Percentiles rank a stretch among this genome's conserved stretches.
phyloP scores from a whole-genome alignment of 2,113 vertebrate genomes.

The Thoracochromis brauschi region DNA sequence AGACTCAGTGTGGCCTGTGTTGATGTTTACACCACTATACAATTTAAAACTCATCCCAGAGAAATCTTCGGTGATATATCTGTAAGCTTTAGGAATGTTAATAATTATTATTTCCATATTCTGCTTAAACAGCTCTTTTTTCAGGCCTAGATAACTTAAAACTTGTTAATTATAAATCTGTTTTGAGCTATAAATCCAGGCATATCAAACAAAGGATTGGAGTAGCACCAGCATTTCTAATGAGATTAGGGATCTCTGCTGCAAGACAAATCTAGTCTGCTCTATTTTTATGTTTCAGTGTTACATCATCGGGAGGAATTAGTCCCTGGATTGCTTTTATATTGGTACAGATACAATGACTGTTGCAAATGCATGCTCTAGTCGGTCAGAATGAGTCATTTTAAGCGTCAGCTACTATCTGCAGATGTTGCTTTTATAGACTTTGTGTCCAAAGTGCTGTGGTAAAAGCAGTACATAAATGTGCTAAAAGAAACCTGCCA shows the following conservation, averaged over 20 bases:
- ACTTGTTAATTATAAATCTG: neutral
- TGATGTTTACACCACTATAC: neutral
- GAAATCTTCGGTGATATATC: neutral
- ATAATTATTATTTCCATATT: neutral
- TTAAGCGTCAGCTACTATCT: neutral
- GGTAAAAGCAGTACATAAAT: neutral
- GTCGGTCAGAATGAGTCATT: neutral
- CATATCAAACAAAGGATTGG: slow-evolving; percentile 32
- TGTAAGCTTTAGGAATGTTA: neutral
- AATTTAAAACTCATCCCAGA: slow-evolving; percentile 1
- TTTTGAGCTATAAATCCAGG: slow-evolving; percentile 13
- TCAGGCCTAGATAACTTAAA: neutral
- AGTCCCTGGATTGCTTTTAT: neutral
- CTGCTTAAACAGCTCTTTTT: neutral
- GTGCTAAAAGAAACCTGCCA: neutral
- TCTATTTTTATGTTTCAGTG: slow-evolving; percentile 25
- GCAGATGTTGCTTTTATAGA: neutral
- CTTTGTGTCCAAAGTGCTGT: neutral
- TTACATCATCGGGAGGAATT: slow-evolving; percentile 7
- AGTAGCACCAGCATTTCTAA: slow-evolving; percentile 25
- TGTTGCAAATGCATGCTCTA: neutral
- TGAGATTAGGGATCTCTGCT: slow-evolving; percentile 25
- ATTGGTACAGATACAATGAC: neutral
- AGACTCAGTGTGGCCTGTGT: neutral
- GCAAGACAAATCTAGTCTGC: slow-evolving; percentile 8